A percentile compares a stretch with the other conserved stretches of the same genome.
These are phyloP conservation scores for Stigmatopora nigra DNA, from an alignment of 2,113 vertebrate species.

Conservation along the genomic window DNA sequence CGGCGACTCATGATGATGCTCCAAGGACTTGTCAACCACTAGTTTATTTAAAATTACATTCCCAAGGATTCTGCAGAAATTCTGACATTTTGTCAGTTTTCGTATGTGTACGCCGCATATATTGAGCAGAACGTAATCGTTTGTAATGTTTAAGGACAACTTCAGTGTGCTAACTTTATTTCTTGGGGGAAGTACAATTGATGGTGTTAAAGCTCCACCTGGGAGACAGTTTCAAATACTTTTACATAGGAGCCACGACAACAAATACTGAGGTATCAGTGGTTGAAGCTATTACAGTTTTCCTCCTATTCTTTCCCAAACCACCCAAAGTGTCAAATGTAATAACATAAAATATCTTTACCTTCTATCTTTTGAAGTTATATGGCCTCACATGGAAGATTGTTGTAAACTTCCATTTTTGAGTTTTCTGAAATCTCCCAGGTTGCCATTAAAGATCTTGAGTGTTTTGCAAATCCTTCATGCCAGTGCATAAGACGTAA, in stretches of 20 bases:
- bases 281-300: not conserved
- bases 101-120: not conserved
- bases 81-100: not conserved
- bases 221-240: not conserved
- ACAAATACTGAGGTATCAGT: not conserved
- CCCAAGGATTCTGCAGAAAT: not conserved
- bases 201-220: not conserved
- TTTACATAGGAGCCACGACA: too few relatives aligned
- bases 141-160: not conserved
- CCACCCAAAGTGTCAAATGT: slow-evolving; percentile 15
- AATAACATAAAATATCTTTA: slow-evolving; percentile 6
- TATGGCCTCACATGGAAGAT: not conserved
- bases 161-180: not conserved
- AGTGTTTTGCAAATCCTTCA: slow-evolving; percentile 6
- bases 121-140: slow-evolving; percentile 9
- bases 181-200: not conserved
- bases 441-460: not conserved
- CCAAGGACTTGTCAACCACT: slow-evolving; percentile 86
- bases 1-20: slow-evolving; percentile 95
- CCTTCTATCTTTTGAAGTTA: not conserved
- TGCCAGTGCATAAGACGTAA: slow-evolving; percentile 19
- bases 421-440: not conserved
- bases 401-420: not conserved
- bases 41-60: slow-evolving; percentile 36
- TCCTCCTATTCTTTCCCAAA: not conserved